Evolutionary conservation across 2,113 vertebrate species (phyloP).

Genomic region (Albula glossodonta): DNA sequence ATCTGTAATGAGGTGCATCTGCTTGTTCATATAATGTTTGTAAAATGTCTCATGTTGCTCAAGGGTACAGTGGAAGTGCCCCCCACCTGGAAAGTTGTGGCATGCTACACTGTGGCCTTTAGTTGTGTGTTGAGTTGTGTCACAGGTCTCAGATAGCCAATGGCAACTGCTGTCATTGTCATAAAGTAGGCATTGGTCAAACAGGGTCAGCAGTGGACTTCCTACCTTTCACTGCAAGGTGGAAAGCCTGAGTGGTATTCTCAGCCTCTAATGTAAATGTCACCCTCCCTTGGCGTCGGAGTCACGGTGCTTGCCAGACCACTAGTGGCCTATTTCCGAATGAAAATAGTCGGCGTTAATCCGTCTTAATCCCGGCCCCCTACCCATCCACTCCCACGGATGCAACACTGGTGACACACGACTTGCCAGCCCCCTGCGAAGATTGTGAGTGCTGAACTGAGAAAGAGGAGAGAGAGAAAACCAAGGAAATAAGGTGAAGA

Average conservation of each 20-base stretch:
- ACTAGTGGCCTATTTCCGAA: neutral
- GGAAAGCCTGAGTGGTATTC: slow-evolving; percentile 1
- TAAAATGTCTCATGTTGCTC: too few species aligned
- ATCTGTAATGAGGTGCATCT: too few species aligned
- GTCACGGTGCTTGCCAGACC: neutral
- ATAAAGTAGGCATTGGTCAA: neutral
- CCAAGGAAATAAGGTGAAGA: neutral
- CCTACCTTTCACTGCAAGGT: neutral
- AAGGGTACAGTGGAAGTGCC: too few species aligned
- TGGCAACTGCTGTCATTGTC: neutral
- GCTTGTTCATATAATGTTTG: too few species aligned
- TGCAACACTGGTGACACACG: neutral
- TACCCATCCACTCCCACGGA: too few species aligned
- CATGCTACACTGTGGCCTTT: too few species aligned
- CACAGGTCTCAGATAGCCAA: neutral
- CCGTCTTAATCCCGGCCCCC: neutral
- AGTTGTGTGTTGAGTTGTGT: neutral
- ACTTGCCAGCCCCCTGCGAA: neutral
- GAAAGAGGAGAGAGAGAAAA: neutral
- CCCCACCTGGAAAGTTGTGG: too few species aligned
- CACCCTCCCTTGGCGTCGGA: neutral
- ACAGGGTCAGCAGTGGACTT: neutral
- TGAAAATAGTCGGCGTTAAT: slow-evolving; percentile 30
- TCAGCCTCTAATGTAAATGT: slow-evolving; percentile 12
- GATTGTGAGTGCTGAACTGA: neutral